Conservation (phyloP, 2,888 invertebrate genomes). For the Petrolisthes cinctipes region DNA sequence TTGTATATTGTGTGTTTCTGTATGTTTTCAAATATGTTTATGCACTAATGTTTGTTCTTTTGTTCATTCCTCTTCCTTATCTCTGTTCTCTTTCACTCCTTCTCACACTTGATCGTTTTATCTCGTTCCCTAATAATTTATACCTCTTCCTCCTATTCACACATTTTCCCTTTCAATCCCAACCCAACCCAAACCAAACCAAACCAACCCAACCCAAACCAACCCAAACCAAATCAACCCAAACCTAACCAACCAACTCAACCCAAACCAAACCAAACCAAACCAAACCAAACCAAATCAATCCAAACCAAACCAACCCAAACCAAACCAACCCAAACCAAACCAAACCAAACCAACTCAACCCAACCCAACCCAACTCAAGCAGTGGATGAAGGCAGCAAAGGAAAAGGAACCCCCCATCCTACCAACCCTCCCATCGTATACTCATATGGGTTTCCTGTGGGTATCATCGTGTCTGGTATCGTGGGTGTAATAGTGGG, state of each 20-base stretch:
- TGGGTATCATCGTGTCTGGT: slow-evolving; percentile 33
- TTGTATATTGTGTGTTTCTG: neutral
- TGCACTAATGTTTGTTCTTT: neutral
- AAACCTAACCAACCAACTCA: no score
- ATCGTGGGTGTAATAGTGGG: slow-evolving; percentile 53
- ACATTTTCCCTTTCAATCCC: neutral
- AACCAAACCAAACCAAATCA: no score
- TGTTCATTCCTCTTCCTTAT: neutral
- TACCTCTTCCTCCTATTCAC: neutral
- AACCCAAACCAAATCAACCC: no score
- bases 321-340: no score
- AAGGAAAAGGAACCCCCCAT: neutral
- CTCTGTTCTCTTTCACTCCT: neutral
- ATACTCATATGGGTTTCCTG: neutral
- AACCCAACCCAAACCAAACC: neutral
- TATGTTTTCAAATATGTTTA: neutral
- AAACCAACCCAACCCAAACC: neutral
- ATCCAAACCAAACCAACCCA: no score
- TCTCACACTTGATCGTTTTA: neutral
- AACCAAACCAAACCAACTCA: no score
- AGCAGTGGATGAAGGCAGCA: slow-evolving; percentile 14
- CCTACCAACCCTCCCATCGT: slow-evolving; percentile 16
- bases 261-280: no score
- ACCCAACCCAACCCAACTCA: neutral
- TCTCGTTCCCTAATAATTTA: neutral